Conservation (phyloP, 2,113 vertebrate genomes). For the Petaurus breviceps region DNA sequence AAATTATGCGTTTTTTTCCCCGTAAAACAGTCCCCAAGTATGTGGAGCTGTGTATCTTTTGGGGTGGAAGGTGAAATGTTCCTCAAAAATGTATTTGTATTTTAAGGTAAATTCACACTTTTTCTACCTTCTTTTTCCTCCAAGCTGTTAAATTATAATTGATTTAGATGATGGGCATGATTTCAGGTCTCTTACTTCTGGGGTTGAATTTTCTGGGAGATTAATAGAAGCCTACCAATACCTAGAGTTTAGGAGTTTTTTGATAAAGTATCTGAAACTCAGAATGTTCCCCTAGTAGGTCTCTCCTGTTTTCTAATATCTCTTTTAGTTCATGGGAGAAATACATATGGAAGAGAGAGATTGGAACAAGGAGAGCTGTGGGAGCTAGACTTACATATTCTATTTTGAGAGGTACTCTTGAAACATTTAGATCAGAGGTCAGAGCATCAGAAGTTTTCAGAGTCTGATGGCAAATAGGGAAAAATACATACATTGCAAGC, state of each 20-base stretch:
- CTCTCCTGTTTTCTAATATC: background rate
- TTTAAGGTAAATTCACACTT: too few relatives aligned
- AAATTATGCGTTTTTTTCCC: too few relatives aligned
- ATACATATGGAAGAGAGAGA: background rate
- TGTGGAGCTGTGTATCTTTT: too few relatives aligned
- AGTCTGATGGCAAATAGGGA: background rate
- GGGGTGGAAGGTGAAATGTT: too few relatives aligned
- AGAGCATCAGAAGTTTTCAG: background rate
- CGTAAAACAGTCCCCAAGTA: too few relatives aligned
- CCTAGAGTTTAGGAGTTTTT: background rate
- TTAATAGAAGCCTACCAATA: background rate
- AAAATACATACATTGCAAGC: background rate
- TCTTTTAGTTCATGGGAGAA: background rate
- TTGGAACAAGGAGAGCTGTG: background rate
- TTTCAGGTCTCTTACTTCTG: background rate
- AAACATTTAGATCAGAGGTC: background rate
- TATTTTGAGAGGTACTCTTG: conserved; percentile 15
- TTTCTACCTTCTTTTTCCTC: background rate
- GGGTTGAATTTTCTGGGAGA: background rate
- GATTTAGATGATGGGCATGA: background rate
- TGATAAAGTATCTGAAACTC: background rate
- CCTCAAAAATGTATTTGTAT: too few relatives aligned
- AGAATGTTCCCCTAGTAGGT: background rate
- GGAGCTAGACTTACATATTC: background rate
- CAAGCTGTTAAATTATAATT: background rate